These are phyloP conservation scores for Synanthedon tipuliformis DNA, from an alignment of 2,888 invertebrate genomes.

Conservation along the genomic window DNA sequence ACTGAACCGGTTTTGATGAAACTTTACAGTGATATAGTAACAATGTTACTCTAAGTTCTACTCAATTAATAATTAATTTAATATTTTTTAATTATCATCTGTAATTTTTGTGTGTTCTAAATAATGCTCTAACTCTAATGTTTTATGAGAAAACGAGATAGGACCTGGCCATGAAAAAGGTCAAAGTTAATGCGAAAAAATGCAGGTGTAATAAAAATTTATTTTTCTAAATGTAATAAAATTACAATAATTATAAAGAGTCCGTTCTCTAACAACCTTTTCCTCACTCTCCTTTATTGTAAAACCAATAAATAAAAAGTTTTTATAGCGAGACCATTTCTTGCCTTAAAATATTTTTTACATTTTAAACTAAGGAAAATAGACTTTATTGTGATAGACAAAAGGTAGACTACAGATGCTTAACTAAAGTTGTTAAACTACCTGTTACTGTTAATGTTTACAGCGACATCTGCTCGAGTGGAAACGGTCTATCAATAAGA, in stretches of 20 bases:
- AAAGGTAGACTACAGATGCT: not conserved
- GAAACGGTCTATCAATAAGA: conserved; percentile 14
- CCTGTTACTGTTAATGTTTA: conserved; percentile 4
- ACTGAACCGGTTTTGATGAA: too few relatives aligned
- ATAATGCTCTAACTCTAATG: too few relatives aligned
- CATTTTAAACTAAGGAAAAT: not conserved
- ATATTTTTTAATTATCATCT: too few relatives aligned
- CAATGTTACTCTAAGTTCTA: too few relatives aligned
- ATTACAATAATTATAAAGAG: too few relatives aligned
- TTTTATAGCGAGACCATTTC: not conserved
- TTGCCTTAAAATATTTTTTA: not conserved
- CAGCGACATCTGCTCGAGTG: conserved; percentile 21
- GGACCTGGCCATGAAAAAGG: too few relatives aligned
- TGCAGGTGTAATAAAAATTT: too few relatives aligned
- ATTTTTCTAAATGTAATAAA: not conserved
- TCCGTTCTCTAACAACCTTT: conserved; percentile 5
- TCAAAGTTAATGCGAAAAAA: too few relatives aligned
- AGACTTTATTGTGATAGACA: not conserved
- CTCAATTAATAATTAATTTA: too few relatives aligned
- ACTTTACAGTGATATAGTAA: too few relatives aligned
- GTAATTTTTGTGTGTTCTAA: too few relatives aligned
- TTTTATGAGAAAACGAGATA: too few relatives aligned
- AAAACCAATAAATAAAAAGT: not conserved
- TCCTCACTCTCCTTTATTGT: conserved; percentile 2
- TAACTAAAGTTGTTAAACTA: not conserved